Evolutionary conservation across 2,888 invertebrate species (phyloP).

Genomic region (Ectobius pallidus): DNA sequence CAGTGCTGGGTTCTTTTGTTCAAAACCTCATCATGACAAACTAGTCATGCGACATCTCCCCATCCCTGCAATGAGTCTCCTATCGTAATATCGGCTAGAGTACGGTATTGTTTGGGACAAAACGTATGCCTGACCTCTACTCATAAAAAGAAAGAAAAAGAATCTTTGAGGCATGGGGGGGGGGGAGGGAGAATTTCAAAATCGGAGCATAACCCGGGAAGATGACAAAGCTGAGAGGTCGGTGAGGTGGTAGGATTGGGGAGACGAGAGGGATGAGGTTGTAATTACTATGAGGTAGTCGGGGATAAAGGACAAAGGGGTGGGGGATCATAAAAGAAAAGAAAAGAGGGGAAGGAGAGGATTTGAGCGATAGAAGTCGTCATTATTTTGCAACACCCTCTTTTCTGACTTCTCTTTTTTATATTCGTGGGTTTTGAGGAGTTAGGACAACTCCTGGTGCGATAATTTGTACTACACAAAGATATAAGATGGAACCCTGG

Average conservation of each 20-base stretch:
- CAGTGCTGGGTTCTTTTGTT: background rate
- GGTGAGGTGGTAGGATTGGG: background rate
- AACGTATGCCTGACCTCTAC: conserved; percentile 8
- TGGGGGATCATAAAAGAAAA: background rate
- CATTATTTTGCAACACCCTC: background rate
- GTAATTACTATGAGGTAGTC: background rate
- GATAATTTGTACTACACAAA: too few species aligned
- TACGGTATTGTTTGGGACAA: conserved; percentile 7
- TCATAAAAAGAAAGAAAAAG: conserved; percentile 3
- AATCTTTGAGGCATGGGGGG: background rate
- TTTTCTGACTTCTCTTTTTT: background rate
- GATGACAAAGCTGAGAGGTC: conserved; percentile 17
- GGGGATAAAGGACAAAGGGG: background rate
- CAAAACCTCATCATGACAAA: conserved; percentile 2
- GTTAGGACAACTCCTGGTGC: too few species aligned
- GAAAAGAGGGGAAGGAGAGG: too few species aligned
- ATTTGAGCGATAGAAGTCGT: background rate
- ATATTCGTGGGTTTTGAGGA: too few species aligned
- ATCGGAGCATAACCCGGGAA: background rate
- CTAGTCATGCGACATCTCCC: conserved; percentile 6
- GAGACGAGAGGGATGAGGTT: background rate
- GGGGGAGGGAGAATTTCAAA: conserved; percentile 5
- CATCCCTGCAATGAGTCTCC: background rate
- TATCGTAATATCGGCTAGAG: conserved; percentile 3
- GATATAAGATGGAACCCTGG: too few species aligned